Percentiles rank a stretch among this genome's conserved stretches.
Conservation (phyloP, 2,797 vertebrate species). For the Sebastes nivosus region DNA sequence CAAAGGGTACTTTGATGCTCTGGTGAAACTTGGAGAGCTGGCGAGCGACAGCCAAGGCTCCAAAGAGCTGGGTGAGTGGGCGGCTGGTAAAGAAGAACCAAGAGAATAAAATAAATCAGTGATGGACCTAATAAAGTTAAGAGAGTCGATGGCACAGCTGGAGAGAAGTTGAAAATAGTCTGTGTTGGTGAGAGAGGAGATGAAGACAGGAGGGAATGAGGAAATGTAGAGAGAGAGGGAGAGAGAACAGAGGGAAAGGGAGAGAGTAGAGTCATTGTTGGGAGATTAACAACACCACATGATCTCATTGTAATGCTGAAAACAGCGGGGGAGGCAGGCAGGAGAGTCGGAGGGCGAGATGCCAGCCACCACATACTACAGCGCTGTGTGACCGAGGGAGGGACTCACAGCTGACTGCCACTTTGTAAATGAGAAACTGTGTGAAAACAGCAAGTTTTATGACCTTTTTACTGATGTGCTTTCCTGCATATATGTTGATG, state of each 20-base stretch:
- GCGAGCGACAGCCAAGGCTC: slow-evolving; percentile 90
- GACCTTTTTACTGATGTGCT: neutral
- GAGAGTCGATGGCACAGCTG: slow-evolving; percentile 44
- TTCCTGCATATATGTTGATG: neutral
- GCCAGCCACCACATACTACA: slow-evolving; percentile 76
- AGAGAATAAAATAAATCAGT: slow-evolving; percentile 11
- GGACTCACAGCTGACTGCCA: slow-evolving; percentile 64
- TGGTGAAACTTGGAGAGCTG: slow-evolving; percentile 88
- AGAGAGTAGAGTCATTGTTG: slow-evolving; percentile 86
- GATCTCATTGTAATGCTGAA: slow-evolving; percentile 88
- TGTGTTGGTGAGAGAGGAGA: slow-evolving; percentile 50
- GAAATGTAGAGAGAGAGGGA: slow-evolving; percentile 63
- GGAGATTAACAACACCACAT: slow-evolving; percentile 90
- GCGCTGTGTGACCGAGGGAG: slow-evolving; percentile 64
- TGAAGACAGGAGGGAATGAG: slow-evolving; percentile 65
- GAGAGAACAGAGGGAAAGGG: slow-evolving; percentile 73
- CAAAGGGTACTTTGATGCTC: slow-evolving; percentile 88
- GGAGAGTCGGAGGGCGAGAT: slow-evolving; percentile 77
- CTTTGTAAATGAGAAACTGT: slow-evolving; percentile 44
- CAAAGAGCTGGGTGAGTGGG: slow-evolving; percentile 87
- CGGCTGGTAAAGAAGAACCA: neutral
- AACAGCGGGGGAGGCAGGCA: slow-evolving; percentile 83
- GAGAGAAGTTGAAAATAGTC: slow-evolving; percentile 27
- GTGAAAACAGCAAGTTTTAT: slow-evolving; percentile 36
- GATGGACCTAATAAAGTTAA: slow-evolving; percentile 39